Evolutionary conservation across 2,113 vertebrate genomes (phyloP).

Genomic region (Callopanchax toddi): DNA sequence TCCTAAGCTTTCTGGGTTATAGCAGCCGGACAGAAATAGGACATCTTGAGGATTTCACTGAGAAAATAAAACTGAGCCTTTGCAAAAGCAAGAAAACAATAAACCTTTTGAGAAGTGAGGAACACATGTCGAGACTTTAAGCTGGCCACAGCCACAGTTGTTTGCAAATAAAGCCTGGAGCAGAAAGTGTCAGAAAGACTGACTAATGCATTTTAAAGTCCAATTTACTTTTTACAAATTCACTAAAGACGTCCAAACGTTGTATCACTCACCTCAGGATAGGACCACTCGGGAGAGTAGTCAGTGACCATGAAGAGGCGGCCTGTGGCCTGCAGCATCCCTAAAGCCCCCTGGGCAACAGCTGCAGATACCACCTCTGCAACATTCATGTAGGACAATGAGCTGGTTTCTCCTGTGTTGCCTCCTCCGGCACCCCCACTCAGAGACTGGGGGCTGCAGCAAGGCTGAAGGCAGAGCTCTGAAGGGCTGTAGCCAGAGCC

Average conservation of each 20-base stretch:
- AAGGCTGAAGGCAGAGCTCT: conserved; percentile 92
- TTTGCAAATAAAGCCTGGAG: too few relatives aligned
- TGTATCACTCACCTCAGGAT: conserved; percentile 91
- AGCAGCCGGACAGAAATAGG: too few relatives aligned
- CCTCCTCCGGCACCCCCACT: conserved; percentile 72
- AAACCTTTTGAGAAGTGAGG: too few relatives aligned
- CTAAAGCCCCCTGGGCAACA: conserved; percentile 90
- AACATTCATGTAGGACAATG: conserved; percentile 97
- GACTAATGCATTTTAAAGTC: too few relatives aligned
- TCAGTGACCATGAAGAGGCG: conserved; percentile 98
- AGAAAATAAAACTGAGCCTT: not conserved
- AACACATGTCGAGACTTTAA: too few relatives aligned
- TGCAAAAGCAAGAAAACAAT: not conserved
- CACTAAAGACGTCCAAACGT: not conserved
- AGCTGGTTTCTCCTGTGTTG: conserved; percentile 82
- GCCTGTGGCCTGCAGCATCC: conserved; percentile 94
- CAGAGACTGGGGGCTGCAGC: conserved; percentile 95
- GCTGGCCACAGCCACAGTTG: too few relatives aligned
- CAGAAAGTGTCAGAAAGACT: too few relatives aligned
- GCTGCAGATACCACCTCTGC: conserved; percentile 96
- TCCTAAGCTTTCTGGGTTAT: not conserved
- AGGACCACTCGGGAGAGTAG: conserved; percentile 99
- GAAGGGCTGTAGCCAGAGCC: conserved; percentile 87
- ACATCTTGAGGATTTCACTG: not conserved
- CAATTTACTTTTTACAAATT: too few relatives aligned